These are phyloP conservation scores for Myiagra hebetior DNA, from an alignment of 2,113 vertebrate species.

Conservation along the genomic window DNA sequence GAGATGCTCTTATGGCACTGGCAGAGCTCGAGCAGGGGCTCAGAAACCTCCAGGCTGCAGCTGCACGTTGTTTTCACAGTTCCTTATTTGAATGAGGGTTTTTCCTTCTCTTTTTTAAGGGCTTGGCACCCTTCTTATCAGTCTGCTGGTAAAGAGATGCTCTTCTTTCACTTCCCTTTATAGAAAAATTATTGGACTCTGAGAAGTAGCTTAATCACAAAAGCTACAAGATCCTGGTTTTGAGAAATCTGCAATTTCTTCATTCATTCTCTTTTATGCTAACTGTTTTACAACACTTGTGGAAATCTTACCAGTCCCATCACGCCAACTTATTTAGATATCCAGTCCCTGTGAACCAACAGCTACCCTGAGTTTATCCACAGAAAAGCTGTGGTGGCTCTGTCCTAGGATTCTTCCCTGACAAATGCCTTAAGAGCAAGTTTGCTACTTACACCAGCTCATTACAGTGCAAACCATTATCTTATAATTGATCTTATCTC, in stretches of 20 bases:
- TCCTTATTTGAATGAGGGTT: background rate
- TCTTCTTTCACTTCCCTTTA: background rate
- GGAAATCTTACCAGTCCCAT: background rate
- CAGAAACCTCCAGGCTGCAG: background rate
- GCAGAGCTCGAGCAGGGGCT: background rate
- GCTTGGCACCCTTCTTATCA: background rate
- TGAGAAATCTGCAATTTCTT: background rate
- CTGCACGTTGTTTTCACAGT: background rate
- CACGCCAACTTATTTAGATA: background rate
- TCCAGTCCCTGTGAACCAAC: background rate
- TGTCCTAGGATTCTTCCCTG: background rate
- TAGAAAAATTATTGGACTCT: background rate
- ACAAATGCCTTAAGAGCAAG: slow-evolving; percentile 10
- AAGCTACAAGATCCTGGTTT: background rate
- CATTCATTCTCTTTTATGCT: background rate
- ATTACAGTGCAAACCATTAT: slow-evolving; percentile 54
- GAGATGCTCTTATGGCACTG: background rate
- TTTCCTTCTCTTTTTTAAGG: background rate
- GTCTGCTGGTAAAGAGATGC: background rate
- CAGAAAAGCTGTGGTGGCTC: background rate
- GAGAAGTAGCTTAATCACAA: background rate
- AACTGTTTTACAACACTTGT: background rate
- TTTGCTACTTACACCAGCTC: slow-evolving; percentile 19
- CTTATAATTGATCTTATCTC: slow-evolving; percentile 69
- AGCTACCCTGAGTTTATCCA: background rate